Percentiles rank a stretch among this genome's conserved stretches.
phyloP scores from a whole-genome alignment of 2,888 invertebrate species.

The Pterostichus madidus region DNA sequence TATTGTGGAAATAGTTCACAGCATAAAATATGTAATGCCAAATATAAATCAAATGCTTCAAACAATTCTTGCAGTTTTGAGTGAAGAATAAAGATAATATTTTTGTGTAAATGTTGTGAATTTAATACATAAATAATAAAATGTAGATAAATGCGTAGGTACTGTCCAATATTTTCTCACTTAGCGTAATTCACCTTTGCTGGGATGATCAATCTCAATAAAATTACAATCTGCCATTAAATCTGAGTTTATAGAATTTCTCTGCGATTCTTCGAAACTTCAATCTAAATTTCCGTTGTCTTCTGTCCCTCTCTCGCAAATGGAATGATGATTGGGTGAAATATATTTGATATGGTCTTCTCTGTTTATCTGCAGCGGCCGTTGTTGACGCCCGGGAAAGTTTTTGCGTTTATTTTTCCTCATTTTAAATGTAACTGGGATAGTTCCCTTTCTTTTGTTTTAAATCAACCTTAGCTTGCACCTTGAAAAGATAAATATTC shows the following conservation, averaged over 20 bases:
- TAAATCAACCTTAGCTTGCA: no score
- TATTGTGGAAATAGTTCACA: no score
- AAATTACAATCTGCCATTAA: slow-evolving; percentile 57
- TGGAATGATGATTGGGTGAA: slow-evolving; percentile 56
- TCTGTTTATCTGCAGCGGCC: slow-evolving; percentile 30
- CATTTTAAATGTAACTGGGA: not conserved
- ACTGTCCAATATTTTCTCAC: slow-evolving; percentile 17
- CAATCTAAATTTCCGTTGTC: slow-evolving; percentile 45
- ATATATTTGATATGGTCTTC: slow-evolving; percentile 58
- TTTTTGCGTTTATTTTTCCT: slow-evolving; percentile 5
- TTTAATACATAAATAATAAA: no score
- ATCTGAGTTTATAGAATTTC: slow-evolving; percentile 55
- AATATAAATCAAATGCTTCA: no score
- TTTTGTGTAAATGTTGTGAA: no score
- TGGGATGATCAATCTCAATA: slow-evolving; percentile 53
- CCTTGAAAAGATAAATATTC: no score
- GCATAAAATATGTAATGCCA: no score
- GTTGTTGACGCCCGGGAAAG: slow-evolving; percentile 11
- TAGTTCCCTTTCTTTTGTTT: not conserved
- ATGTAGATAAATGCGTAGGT: not conserved
- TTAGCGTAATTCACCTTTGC: slow-evolving; percentile 33
- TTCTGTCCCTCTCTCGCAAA: slow-evolving; percentile 43
- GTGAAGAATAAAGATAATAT: no score
- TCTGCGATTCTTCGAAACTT: slow-evolving; percentile 49
- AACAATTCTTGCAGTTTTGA: no score